phyloP scores from a whole-genome alignment of 2,113 vertebrate genomes.

The Datnioides undecimradiatus region DNA sequence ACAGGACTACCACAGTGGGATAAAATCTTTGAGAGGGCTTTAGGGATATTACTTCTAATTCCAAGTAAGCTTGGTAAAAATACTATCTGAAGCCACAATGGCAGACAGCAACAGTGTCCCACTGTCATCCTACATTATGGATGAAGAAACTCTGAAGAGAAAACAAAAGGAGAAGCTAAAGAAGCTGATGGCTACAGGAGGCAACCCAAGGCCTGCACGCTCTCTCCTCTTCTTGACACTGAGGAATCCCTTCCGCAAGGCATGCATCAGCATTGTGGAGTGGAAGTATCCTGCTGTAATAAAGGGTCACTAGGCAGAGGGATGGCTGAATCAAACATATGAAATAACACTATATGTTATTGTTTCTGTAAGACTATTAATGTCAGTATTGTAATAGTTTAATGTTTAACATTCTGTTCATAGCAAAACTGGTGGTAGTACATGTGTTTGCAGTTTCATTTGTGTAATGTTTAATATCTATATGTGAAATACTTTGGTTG shows the following conservation, averaged over 20 bases:
- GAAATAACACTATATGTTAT: not conserved
- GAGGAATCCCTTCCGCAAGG: constrained; percentile 89
- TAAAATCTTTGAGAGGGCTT: not conserved
- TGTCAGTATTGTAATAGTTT: not conserved
- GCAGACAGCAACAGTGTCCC: constrained; percentile 78
- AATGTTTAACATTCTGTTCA: not conserved
- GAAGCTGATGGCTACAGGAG: constrained; percentile 87
- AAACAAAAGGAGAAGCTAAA: constrained; percentile 90
- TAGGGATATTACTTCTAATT: not conserved
- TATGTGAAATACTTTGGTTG: not conserved
- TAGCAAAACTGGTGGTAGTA: not conserved
- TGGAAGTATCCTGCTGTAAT: constrained; percentile 94
- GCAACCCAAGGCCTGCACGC: constrained; percentile 88
- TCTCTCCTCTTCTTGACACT: constrained; percentile 90
- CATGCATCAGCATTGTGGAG: constrained; percentile 92
- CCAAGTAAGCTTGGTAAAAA: not conserved
- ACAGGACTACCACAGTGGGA: not conserved
- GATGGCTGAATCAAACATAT: not conserved
- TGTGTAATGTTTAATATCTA: not conserved
- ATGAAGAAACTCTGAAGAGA: constrained; percentile 85
- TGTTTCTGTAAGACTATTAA: not conserved
- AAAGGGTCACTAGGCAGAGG: not conserved
- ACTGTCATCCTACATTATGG: constrained; percentile 82
- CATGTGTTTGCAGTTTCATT: not conserved
- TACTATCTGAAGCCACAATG: constrained; percentile 69